A percentile compares a stretch with the other conserved stretches of the same genome.
phyloP scores from a whole-genome alignment of 35 echinoderm and acorn worm genomes.

The Apostichopus californicus region DNA sequence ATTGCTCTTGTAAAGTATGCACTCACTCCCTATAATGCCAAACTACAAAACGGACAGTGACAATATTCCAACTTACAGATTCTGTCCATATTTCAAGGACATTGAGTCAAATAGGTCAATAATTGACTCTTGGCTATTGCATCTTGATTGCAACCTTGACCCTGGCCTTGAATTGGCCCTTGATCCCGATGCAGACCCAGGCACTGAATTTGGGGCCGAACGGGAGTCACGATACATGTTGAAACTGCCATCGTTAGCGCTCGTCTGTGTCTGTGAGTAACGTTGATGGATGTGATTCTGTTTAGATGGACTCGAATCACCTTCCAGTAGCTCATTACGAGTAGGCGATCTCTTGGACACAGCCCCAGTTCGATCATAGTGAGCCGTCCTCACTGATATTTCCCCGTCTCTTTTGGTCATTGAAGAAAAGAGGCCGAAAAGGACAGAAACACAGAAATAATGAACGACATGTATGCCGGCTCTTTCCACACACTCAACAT shows the following conservation, averaged over 20 bases:
- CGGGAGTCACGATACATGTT: slow-evolving; percentile 47
- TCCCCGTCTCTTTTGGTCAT: slow-evolving; percentile 87
- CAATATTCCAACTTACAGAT: slow-evolving; percentile 54
- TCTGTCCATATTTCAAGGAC: slow-evolving; percentile 70
- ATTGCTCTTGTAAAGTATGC: too few relatives aligned
- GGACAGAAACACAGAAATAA: not conserved
- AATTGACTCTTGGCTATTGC: slow-evolving; percentile 96
- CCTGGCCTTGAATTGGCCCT: slow-evolving; percentile 60
- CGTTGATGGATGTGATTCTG: slow-evolving; percentile 36
- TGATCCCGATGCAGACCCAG: slow-evolving; percentile 78
- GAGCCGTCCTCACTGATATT: slow-evolving; percentile 54
- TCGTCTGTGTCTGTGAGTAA: not conserved
- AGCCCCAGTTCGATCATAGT: slow-evolving; percentile 60
- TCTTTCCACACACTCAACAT: not conserved
- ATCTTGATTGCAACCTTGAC: slow-evolving; percentile 68
- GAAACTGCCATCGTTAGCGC: slow-evolving; percentile 20
- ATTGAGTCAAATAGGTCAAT: slow-evolving; percentile 94
- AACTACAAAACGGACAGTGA: not conserved
- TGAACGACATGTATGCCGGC: not conserved
- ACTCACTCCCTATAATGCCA: not conserved
- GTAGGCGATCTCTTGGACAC: slow-evolving; percentile 31
- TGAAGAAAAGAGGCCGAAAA: slow-evolving; percentile 32
- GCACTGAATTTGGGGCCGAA: slow-evolving; percentile 72
- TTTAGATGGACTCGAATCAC: slow-evolving; percentile 28
- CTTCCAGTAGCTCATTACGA: slow-evolving; percentile 8